Percentiles rank a stretch among this genome's conserved stretches.
These are phyloP conservation scores for Pristionchus arcanus DNA, from an alignment of 2,888 invertebrate genomes.

Conservation along the genomic window DNA sequence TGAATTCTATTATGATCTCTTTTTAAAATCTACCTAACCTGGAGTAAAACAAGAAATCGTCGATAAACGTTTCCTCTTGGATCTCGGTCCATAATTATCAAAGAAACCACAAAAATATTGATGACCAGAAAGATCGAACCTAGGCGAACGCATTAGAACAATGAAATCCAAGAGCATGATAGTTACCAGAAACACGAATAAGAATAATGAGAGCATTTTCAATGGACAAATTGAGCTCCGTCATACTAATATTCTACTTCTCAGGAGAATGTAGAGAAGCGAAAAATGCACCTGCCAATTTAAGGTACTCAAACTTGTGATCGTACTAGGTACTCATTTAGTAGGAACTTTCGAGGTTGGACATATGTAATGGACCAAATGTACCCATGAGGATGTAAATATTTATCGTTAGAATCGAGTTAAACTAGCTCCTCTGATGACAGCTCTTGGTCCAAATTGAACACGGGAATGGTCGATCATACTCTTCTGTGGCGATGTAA, in stretches of 20 bases:
- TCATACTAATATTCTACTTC: not conserved
- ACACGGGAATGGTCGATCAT: not conserved
- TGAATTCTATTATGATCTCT: not conserved
- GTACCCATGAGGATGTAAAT: not conserved
- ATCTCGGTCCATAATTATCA: not conserved
- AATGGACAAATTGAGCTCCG: not conserved
- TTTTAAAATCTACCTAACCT: not conserved
- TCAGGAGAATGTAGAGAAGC: not conserved
- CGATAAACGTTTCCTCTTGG: not conserved
- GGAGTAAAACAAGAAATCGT: not conserved
- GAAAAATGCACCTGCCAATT: not conserved
- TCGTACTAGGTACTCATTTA: too few species aligned
- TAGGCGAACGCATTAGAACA: not conserved
- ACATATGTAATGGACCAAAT: too few species aligned
- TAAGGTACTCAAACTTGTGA: not conserved
- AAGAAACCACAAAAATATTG: not conserved
- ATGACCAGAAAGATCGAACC: not conserved
- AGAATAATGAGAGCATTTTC: not conserved
- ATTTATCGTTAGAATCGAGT: constrained; percentile 5
- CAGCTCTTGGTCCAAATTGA: not conserved
- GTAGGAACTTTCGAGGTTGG: too few species aligned
- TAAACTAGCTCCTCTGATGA: not conserved
- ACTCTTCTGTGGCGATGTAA: not conserved
- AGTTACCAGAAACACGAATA: not conserved
- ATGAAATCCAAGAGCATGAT: not conserved